Evolutionary conservation across 92 coral and sea anemone genomes (phyloP).

Genomic region (Epizoanthus stellaris): DNA sequence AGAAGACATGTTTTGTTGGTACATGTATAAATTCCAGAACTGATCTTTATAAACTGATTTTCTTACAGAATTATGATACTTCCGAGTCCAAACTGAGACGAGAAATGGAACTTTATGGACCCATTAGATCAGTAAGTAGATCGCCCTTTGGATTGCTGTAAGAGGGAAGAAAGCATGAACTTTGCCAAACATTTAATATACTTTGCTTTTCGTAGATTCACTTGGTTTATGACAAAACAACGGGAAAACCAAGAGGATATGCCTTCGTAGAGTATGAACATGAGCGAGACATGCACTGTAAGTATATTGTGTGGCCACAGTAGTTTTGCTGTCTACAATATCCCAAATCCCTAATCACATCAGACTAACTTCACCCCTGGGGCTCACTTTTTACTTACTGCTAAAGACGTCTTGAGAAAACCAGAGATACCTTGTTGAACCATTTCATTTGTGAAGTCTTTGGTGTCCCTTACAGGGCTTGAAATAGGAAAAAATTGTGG

Average conservation of each 20-base stretch:
- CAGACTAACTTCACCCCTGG: too few species aligned
- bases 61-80: constrained; percentile 84
- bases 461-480: too few species aligned
- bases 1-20: background rate
- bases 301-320: constrained; percentile 33
- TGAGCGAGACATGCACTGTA: constrained; percentile 98
- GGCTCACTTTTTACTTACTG: too few species aligned
- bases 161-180: background rate
- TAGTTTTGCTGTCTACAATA: background rate
- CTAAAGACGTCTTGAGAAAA: too few species aligned
- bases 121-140: constrained; percentile 82
- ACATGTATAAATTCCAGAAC: background rate
- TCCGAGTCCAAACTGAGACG: constrained; percentile 94
- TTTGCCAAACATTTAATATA: background rate
- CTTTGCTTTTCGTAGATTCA: constrained; percentile 67
- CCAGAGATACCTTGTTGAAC: too few species aligned
- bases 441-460: too few species aligned
- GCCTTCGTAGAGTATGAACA: constrained; percentile 97
- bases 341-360: too few species aligned
- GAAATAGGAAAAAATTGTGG: too few species aligned
- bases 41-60: background rate
- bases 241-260: constrained; percentile 92
- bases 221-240: constrained; percentile 68
- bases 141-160: background rate
- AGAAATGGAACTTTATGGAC: constrained; percentile 98